Evolutionary conservation across 2,888 invertebrate genomes (phyloP), one percentile per base, ranked within the genome.

Genomic region (Ophioninae sp.): DNA sequence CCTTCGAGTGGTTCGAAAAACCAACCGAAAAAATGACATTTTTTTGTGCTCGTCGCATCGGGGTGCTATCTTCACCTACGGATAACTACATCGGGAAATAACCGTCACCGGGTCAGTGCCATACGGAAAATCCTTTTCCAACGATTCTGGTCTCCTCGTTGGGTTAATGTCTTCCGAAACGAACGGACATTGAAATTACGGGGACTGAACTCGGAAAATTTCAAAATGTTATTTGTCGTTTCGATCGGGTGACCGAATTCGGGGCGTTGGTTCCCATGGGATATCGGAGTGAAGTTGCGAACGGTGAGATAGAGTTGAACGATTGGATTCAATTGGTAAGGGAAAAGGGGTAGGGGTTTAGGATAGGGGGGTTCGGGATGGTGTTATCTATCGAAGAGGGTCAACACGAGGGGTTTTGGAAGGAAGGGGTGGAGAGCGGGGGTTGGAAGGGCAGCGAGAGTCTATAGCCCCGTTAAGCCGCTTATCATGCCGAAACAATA

Each of bases 401-500:
- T 58, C 68, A 79, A 75, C 67, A 72, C 44, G 76, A 17, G 78
- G 64, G 58, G 78, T 72, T 85, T 88, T 82, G 76, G 83, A 82
- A 82, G 84, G 88, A 82, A 72, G 83, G 83, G 83, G 88, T 87
- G 85, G 88, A 90, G 88, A 87, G 89, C 69, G 80, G 80, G 69
- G 78, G 30, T 2, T 30, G 30, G 30, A 30, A 30, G 30, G 30
- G 30, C 3, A 30, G 30, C 30, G 30, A 30, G 80, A 81, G 82
- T 77, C 85, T 82, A 82, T 91, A 92, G 91, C 91, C 91, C 90
- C 90, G 92, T 92, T 93, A 92, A 93, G 93, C 92, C 91, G 93
- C 93, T 93, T 93, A 93, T 93, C 93, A 92, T 92, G 91, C 92
- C 92, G 92, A 92, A 93, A 92, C 93, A 92, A 93, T 92, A 92